phyloP scores from a whole-genome alignment of 2,888 invertebrate genomes.

The Lysandra coridon region DNA sequence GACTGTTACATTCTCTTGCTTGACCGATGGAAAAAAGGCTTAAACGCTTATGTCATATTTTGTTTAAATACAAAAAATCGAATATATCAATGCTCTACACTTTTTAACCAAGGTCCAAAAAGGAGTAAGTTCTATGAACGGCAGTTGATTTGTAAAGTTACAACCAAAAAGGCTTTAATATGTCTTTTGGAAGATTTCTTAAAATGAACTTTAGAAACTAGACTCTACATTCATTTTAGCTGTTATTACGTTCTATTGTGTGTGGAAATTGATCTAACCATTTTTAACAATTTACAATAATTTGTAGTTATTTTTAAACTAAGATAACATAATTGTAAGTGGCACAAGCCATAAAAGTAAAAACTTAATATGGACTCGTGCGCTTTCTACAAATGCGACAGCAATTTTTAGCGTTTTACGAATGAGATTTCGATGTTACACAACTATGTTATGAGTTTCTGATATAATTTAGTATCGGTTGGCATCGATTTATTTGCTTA shows the following conservation, averaged over 20 bases:
- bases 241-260: neutral
- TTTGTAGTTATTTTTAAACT: neutral
- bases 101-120: too few relatives aligned
- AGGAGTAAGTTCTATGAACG: too few relatives aligned
- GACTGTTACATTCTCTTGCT: conserved; percentile 14
- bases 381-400: conserved; percentile 46
- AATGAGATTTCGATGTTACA: conserved; percentile 56
- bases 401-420: conserved; percentile 49
- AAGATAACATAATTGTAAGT: conserved; percentile 3
- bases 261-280: neutral
- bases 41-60: neutral
- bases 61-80: neutral
- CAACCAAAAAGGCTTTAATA: too few relatives aligned
- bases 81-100: too few relatives aligned
- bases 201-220: neutral
- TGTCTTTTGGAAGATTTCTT: neutral
- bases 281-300: neutral
- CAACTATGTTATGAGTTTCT: conserved; percentile 32
- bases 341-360: conserved; percentile 36
- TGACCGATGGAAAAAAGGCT: neutral
- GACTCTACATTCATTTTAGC: neutral
- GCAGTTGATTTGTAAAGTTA: too few relatives aligned
- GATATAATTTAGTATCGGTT: neutral
- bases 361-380: conserved; percentile 33
- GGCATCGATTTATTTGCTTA: neutral